A percentile compares a stretch with the other conserved stretches of the same genome.
Evolutionary conservation across 2,888 invertebrate genomes (phyloP).

Genomic region (Limnephilus marmoratus): DNA sequence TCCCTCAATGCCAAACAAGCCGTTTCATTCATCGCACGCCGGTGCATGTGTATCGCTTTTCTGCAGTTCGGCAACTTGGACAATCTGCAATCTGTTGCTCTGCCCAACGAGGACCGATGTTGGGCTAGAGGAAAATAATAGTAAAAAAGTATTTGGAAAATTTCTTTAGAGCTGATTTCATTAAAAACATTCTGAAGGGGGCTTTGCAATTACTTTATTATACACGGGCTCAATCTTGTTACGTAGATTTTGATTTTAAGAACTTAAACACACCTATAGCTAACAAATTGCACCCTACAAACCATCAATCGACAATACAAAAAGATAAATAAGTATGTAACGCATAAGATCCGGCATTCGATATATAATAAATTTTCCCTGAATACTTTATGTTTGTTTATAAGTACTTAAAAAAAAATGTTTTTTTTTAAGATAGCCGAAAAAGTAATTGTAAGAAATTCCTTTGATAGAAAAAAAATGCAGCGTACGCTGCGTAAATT

Average conservation of each 20-base stretch:
- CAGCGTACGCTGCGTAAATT: too few relatives aligned
- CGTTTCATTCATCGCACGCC: conserved; percentile 23
- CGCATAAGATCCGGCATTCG: not conserved
- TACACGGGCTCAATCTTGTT: too few relatives aligned
- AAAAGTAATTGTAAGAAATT: too few relatives aligned
- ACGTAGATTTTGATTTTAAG: not conserved
- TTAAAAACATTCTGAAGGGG: too few relatives aligned
- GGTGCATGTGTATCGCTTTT: conserved; percentile 6
- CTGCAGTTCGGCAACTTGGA: not conserved
- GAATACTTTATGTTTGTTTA: too few relatives aligned
- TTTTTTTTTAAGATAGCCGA: too few relatives aligned
- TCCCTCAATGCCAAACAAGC: conserved; percentile 38
- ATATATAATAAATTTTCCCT: too few relatives aligned
- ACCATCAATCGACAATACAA: not conserved
- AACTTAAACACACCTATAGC: not conserved
- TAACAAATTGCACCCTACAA: not conserved
- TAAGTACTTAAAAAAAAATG: too few relatives aligned
- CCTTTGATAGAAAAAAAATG: too few relatives aligned
- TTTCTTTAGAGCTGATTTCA: too few relatives aligned
- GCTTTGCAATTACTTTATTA: too few relatives aligned
- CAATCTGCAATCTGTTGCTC: not conserved
- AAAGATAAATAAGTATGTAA: not conserved
- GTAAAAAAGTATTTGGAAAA: not conserved
- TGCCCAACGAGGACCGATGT: not conserved
- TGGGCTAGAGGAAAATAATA: not conserved